Base-by-base conservation (phyloP, 2,797 vertebrate species). In the Odontamblyopus lacepedii region DNA sequence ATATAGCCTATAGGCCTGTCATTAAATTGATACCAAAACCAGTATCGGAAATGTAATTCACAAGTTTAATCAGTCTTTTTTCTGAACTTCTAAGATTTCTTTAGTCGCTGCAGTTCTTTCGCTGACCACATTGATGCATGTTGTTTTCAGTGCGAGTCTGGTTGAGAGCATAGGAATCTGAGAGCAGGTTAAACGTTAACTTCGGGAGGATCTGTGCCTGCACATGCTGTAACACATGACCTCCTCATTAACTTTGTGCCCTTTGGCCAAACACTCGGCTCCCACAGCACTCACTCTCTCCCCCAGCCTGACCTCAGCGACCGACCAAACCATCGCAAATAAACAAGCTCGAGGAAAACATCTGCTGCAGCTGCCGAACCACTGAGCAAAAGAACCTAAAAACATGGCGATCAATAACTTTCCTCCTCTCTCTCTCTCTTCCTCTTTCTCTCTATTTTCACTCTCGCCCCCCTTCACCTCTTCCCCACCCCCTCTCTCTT, bases 301-400 rank as follows among this genome's bases (percentile, higher is more conserved):
- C 82, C 76, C 18, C 44, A 84, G 89, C 92, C 92, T 95, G 93
- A 94, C 93, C 93, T 92, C 2, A 80, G 69, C 71, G 80, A 90
- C 90, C 89, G 89, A 89, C 51, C 19, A 78, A 87, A 89, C 87
- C 83, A 87, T 90, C 89, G 88, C 90, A 92, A 92, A 93, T 89
- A 93, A 92, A 93, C 91, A 92, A 68, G 63, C 78, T 75, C 73
- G 86, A 88, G 84, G 83, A 88, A 89, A 93, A 92, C 93, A 95
- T 94, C 93, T 95, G 93, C 86, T 95, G 93, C 85, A 89, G 78
- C 62, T 29, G 81, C 82, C 81, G 85, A 62, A 87, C 72, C 80
- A 64, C 64, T 53, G 73, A 86, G 77, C 72, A 87, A 81, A 77
- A 76, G 70, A 0, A 76, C 70, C 86, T 79, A 78, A 78, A 77